Evolutionary conservation across 1,140 invertebrate genomes (phyloP).

Genomic region (Asbolus verrucosus): DNA sequence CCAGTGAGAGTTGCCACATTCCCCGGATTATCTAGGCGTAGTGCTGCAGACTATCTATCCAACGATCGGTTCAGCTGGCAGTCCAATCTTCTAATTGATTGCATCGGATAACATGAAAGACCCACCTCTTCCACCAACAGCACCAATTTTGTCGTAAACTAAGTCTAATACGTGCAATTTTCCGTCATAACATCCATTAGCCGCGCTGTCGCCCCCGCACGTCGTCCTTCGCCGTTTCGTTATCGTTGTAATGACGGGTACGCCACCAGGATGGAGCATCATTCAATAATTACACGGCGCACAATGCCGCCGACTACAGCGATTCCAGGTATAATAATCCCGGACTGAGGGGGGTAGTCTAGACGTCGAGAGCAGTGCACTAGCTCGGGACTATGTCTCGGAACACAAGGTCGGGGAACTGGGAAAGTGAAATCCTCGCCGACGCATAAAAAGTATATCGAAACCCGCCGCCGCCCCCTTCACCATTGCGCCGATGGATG

Average conservation of each 20-base stretch:
- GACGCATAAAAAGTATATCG: slow-evolving; percentile 54
- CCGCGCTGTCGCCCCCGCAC: too few relatives aligned
- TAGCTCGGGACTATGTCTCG: slow-evolving; percentile 27
- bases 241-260: background rate
- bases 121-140: too few relatives aligned
- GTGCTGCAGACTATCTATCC: slow-evolving; percentile 7
- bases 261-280: background rate
- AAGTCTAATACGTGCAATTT: too few relatives aligned
- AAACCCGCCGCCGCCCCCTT: background rate
- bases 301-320: slow-evolving; percentile 2
- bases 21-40: slow-evolving; percentile 29
- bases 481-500: slow-evolving; percentile 8
- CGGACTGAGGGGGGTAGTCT: slow-evolving; percentile 28
- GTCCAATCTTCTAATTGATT: slow-evolving; percentile 1
- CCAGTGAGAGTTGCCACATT: slow-evolving; percentile 42
- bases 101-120: background rate
- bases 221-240: background rate
- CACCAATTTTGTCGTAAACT: too few relatives aligned
- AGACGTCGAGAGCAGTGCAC: slow-evolving; percentile 37
- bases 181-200: too few relatives aligned
- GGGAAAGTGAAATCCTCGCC: slow-evolving; percentile 57
- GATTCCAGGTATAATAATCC: slow-evolving; percentile 20
- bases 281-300: slow-evolving; percentile 5
- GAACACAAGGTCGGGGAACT: slow-evolving; percentile 56
- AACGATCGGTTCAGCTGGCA: slow-evolving; percentile 23